Percentiles rank a stretch among this genome's conserved stretches.
These are phyloP conservation scores for Apistogramma diplotaenia DNA, from an alignment of 2,113 vertebrate genomes.

Conservation along the genomic window DNA sequence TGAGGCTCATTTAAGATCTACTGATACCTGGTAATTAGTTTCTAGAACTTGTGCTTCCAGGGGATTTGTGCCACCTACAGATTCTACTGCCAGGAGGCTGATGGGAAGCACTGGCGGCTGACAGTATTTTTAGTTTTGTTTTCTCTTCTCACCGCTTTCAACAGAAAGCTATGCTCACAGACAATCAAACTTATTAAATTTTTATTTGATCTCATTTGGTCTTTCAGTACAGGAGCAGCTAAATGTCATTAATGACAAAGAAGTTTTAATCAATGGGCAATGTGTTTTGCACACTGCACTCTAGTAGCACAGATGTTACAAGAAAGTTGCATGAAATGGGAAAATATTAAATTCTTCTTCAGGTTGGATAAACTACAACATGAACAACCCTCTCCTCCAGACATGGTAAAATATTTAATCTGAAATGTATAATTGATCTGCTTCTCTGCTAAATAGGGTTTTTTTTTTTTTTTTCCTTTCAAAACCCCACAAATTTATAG, in stretches of 20 bases:
- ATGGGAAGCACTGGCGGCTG: too few relatives aligned
- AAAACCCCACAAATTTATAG: neutral
- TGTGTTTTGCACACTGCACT: neutral
- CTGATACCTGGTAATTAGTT: too few relatives aligned
- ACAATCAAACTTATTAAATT: neutral
- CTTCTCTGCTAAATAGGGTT: slow-evolving; percentile 6
- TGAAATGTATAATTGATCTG: slow-evolving; percentile 36
- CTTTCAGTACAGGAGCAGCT: neutral
- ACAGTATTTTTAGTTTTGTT: neutral
- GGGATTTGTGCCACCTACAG: too few relatives aligned
- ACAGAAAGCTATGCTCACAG: neutral
- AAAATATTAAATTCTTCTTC: neutral
- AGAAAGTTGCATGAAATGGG: slow-evolving; percentile 2
- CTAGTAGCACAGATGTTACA: neutral
- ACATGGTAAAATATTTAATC: slow-evolving; percentile 38
- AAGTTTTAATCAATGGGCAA: neutral
- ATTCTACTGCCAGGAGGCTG: too few relatives aligned
- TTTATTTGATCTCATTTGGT: neutral
- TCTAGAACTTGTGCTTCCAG: too few relatives aligned
- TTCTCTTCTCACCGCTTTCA: neutral
- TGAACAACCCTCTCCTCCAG: neutral
- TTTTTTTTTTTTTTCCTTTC: neutral
- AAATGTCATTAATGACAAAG: neutral
- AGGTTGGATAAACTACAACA: slow-evolving; percentile 18
- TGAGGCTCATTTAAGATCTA: too few relatives aligned